These are phyloP conservation scores for Solea solea DNA, from an alignment of 2,113 vertebrate species.

Conservation along the genomic window DNA sequence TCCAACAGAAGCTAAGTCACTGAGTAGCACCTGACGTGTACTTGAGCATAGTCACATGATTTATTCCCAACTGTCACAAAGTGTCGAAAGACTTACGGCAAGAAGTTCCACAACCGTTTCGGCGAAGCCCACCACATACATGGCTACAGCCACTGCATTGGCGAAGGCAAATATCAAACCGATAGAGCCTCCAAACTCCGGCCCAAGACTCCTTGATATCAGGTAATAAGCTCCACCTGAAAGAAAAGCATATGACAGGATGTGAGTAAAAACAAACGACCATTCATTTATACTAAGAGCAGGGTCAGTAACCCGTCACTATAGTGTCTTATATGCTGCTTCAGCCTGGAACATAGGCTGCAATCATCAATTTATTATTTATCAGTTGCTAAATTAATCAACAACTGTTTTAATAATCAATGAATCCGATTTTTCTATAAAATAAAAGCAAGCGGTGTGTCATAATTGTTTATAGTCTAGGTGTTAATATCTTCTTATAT, in stretches of 20 bases:
- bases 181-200: conserved; percentile 97
- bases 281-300: too few species aligned
- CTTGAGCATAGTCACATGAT: neutral
- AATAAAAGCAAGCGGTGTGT: too few species aligned
- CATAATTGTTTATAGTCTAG: too few species aligned
- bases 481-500: too few species aligned
- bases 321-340: too few species aligned
- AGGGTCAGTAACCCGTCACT: too few species aligned
- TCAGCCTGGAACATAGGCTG: too few species aligned
- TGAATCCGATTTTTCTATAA: too few species aligned
- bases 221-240: conserved; percentile 97
- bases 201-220: conserved; percentile 96
- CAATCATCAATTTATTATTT: too few species aligned
- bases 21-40: neutral
- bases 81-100: conserved; percentile 78
- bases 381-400: too few species aligned
- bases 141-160: conserved; percentile 97
- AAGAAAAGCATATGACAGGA: neutral
- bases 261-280: neutral
- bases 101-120: conserved; percentile 95
- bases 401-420: too few species aligned
- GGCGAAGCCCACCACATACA: conserved; percentile 99
- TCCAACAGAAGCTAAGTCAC: neutral
- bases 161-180: conserved; percentile 98
- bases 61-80: neutral